Conservation (phyloP, 2,113 vertebrate genomes). For the Lota lota region DNA sequence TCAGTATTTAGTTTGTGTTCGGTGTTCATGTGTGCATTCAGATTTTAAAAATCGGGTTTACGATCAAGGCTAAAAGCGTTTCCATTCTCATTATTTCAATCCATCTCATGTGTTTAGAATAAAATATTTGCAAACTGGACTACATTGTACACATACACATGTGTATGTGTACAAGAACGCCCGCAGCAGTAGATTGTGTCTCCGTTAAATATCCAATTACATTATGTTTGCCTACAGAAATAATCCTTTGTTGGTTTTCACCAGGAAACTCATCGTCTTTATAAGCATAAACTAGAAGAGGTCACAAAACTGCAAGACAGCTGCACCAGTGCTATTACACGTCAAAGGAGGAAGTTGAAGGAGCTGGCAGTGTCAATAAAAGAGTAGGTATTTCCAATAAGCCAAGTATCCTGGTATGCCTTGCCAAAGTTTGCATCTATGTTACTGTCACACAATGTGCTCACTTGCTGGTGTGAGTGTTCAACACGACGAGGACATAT, state of each 20-base stretch:
- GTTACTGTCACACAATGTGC: neutral
- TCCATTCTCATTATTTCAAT: no score
- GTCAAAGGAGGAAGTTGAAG: constrained; percentile 87
- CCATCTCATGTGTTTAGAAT: neutral
- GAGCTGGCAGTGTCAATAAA: constrained; percentile 77
- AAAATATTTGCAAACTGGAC: neutral
- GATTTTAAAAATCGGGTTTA: no score
- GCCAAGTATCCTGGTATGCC: neutral
- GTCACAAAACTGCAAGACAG: constrained; percentile 84
- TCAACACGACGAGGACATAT: no score
- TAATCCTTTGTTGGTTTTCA: neutral
- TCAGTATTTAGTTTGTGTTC: no score
- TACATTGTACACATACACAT: neutral
- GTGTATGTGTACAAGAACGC: no score
- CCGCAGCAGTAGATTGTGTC: no score
- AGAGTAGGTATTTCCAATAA: constrained; percentile 66
- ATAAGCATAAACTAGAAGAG: constrained; percentile 91
- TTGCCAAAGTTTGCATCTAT: neutral
- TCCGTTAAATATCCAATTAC: no score
- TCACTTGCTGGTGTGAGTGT: no score
- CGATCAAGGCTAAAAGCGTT: no score
- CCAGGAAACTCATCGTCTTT: constrained; percentile 88
- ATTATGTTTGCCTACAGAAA: neutral
- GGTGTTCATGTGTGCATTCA: no score
- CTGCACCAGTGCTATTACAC: constrained; percentile 78